These are phyloP conservation scores for Arvicola amphibius DNA, from an alignment of 2,797 vertebrate genomes.

Conservation along the genomic window DNA sequence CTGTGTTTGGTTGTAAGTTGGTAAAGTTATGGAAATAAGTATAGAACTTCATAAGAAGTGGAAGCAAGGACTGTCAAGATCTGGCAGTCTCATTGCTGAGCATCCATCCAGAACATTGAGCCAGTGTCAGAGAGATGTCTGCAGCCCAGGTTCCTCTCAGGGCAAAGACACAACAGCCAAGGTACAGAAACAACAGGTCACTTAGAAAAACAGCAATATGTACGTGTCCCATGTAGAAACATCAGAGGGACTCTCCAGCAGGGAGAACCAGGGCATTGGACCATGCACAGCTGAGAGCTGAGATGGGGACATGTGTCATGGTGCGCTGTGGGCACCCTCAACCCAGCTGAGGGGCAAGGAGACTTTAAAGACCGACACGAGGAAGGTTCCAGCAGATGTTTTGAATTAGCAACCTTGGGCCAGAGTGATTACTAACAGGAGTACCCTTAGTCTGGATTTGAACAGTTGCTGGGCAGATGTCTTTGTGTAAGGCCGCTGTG, in stretches of 20 bases:
- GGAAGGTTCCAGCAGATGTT: not conserved
- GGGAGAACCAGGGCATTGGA: not conserved
- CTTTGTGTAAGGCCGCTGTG: not conserved
- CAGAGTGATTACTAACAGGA: not conserved
- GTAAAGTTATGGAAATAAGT: not conserved
- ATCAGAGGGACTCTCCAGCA: not conserved
- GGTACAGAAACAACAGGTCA: not conserved
- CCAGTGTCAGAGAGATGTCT: not conserved
- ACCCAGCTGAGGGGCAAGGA: not conserved
- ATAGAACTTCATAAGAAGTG: not conserved
- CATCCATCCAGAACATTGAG: not conserved
- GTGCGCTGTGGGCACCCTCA: not conserved
- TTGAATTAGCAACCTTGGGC: not conserved
- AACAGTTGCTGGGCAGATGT: constrained; percentile 10
- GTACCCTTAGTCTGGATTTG: not conserved
- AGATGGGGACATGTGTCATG: not conserved
- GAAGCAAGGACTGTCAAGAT: not conserved
- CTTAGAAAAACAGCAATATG: not conserved
- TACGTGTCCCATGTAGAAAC: not conserved
- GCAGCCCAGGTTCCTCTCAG: not conserved
- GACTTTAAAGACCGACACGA: not conserved
- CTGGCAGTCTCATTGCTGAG: not conserved
- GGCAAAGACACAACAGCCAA: not conserved
- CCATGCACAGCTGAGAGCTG: not conserved
- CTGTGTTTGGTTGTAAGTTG: not conserved